These are phyloP conservation scores for Atherinomorus stipes DNA, from an alignment of 2,113 vertebrate genomes.

Conservation along the genomic window DNA sequence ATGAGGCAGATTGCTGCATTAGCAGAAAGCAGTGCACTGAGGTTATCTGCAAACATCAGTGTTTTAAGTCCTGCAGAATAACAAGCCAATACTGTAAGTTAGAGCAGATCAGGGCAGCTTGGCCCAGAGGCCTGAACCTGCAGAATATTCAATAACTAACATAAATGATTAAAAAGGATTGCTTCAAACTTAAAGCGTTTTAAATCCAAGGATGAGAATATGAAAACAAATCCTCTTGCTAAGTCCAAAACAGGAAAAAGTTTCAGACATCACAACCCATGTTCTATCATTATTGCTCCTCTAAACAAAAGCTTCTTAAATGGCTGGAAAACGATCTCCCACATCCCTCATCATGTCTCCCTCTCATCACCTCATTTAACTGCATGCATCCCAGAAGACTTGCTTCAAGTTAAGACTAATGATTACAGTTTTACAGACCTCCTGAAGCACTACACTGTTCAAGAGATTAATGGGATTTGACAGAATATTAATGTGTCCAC, in stretches of 20 bases:
- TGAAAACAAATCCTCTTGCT: constrained; percentile 16
- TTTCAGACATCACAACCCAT: background rate
- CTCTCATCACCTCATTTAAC: constrained; percentile 40
- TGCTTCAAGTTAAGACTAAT: constrained; percentile 24
- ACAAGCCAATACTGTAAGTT: constrained; percentile 56
- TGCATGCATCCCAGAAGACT: background rate
- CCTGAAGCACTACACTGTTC: constrained; percentile 17
- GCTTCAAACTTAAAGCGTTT: constrained; percentile 16
- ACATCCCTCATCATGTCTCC: constrained; percentile 1
- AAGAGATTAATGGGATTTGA: constrained; percentile 28
- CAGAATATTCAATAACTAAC: constrained; percentile 63
- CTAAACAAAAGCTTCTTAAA: constrained; percentile 15
- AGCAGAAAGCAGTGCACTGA: constrained; percentile 69
- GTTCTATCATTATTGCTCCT: background rate
- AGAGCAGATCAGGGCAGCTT: constrained; percentile 39
- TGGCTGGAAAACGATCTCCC: constrained; percentile 25
- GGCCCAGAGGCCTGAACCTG: constrained; percentile 38
- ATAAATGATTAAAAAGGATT: constrained; percentile 42
- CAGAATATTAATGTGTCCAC: background rate
- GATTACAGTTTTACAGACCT: constrained; percentile 24
- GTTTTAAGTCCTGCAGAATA: constrained; percentile 75
- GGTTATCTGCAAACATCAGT: constrained; percentile 80
- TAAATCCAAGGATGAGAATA: background rate
- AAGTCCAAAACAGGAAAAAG: constrained; percentile 3
- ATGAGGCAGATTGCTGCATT: constrained; percentile 77